Evolutionary conservation across 2,113 vertebrate species (phyloP).

Genomic region (Donacobius atricapilla): DNA sequence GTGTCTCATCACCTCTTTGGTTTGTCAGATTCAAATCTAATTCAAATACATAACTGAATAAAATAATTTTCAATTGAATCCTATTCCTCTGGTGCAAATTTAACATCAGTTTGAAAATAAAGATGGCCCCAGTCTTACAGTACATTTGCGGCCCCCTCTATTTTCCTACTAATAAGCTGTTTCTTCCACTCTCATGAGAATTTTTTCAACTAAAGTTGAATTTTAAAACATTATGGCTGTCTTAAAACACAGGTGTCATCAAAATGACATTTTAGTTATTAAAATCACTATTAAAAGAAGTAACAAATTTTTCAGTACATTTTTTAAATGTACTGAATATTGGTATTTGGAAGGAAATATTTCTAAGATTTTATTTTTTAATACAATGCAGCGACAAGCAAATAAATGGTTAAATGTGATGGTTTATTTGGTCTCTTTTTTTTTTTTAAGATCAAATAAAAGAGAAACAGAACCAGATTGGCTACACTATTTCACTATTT

Average conservation of each 20-base stretch:
- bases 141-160: neutral
- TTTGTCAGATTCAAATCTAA: neutral
- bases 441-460: neutral
- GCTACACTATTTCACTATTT: neutral
- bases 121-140: neutral
- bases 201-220: neutral
- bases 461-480: neutral
- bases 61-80: neutral
- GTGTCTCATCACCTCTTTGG: neutral
- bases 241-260: neutral
- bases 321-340: neutral
- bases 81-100: neutral
- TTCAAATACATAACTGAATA: neutral
- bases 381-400: neutral
- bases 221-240: neutral
- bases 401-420: neutral
- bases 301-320: neutral
- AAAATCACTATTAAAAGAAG: neutral
- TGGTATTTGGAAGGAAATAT: neutral
- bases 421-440: no score
- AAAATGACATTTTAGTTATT: neutral
- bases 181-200: neutral
- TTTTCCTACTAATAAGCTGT: neutral
- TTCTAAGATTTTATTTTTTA: neutral
- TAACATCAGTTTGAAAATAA: slow-evolving; percentile 11